Conservation (phyloP, 2,888 invertebrate species). For the Rugalucina vietnamica region DNA sequence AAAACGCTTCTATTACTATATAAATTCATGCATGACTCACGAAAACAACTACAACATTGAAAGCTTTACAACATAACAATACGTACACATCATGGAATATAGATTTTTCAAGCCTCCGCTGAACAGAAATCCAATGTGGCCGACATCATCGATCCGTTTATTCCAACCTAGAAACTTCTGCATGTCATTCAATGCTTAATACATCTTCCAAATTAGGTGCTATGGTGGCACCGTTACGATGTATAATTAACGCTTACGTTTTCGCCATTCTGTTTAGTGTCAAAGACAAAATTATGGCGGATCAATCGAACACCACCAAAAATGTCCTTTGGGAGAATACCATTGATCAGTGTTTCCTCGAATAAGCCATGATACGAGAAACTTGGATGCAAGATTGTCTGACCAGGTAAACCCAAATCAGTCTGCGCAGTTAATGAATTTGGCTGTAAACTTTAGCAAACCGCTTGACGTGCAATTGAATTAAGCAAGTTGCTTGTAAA, state of each 20-base stretch:
- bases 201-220: background rate
- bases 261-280: background rate
- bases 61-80: background rate
- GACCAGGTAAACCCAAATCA: no score
- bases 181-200: background rate
- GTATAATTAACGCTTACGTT: background rate
- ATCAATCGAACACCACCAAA: slow-evolving; percentile 2
- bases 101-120: background rate
- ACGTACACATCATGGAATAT: background rate
- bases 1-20: no score
- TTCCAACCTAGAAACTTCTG: background rate
- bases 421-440: no score
- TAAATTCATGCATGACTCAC: no score
- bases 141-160: background rate
- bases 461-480: no score
- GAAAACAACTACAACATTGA: background rate
- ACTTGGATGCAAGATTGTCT: no score
- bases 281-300: background rate
- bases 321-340: background rate
- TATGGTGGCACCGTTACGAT: background rate
- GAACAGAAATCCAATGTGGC: background rate
- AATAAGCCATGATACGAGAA: no score
- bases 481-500: no score
- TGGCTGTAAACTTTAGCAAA: no score
- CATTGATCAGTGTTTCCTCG: no score